Evolutionary conservation across 1,140 invertebrate species (phyloP), one percentile per base, ranked within the genome.

Genomic region (Drosophila tristis): DNA sequence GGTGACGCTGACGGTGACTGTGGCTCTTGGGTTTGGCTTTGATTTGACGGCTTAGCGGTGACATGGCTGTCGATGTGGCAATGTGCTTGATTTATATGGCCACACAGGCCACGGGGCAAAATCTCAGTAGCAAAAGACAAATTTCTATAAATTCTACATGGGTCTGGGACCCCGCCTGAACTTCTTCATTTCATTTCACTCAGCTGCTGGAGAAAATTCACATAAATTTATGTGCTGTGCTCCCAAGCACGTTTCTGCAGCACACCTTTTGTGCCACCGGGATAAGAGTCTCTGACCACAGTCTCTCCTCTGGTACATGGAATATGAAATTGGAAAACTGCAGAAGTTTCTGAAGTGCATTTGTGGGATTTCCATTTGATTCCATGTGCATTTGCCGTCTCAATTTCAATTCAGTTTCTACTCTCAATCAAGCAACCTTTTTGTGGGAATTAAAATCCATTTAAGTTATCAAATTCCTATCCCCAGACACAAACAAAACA

Each of bases 1-100:
- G 1, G 7, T 16, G 16, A 29, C 6, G 1, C 2, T 16, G 16
- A 0, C 16, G 16, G 16, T 31, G 29, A 31, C 29, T 74, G 49
- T 59, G 35, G 43, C 43, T 35, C 60, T 50, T 59, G 35, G 43
- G 31, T 35, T 67, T 45, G 77, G 51, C 74, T 81, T 77, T 86
- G 81, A 86, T 86, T 87, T 74, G 68, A 71, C 62, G 71, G 78
- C 70, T 82, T 84, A 78, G 74, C 57, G 64, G 50, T 75, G 79
- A 78, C 80, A 78, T 61, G 71, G 57, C 73, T 66, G 63, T 68
- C 70, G 64, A 80, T 75, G 63, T 65, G 78, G 43, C 62, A 39
- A 39, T 39, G 35, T 54, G 65, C 51, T 77, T 75, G 76, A 87
- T 86, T 80, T 72, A 76, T 78, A 68, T 74, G 51, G 66, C 48